Conservation (phyloP, 2,113 vertebrate species). For the Engraulis encrasicolus region DNA sequence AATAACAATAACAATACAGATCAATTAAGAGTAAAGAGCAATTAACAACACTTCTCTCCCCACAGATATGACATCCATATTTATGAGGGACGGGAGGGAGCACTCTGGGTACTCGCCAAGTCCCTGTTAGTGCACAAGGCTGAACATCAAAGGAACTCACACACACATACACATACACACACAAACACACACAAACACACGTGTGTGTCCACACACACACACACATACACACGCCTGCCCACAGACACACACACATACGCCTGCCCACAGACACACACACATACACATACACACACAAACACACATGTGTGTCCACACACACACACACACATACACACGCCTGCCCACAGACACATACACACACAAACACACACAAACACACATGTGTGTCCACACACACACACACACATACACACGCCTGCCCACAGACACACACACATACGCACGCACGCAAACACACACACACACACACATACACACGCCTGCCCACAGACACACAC, state of each 20-base stretch:
- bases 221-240: background rate
- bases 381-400: slow-evolving; percentile 1
- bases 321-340: slow-evolving; percentile 28
- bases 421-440: background rate
- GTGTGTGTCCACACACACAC: background rate
- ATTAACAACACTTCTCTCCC: slow-evolving; percentile 66
- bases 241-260: too few relatives aligned
- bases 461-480: background rate
- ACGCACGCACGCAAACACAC: too few relatives aligned
- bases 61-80: slow-evolving; percentile 74
- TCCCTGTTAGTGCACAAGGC: slow-evolving; percentile 70
- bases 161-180: slow-evolving; percentile 46
- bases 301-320: too few relatives aligned
- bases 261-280: background rate
- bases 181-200: slow-evolving; percentile 55
- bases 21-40: slow-evolving; percentile 78
- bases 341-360: slow-evolving; percentile 54
- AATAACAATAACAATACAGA: too few relatives aligned
- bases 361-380: too few relatives aligned
- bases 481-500: slow-evolving; percentile 54
- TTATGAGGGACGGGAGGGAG: slow-evolving; percentile 76
- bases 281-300: too few relatives aligned
- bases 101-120: slow-evolving; percentile 47
- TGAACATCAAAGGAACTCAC: slow-evolving; percentile 69
- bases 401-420: background rate